Evolutionary conservation across 2,797 vertebrate genomes (phyloP).

Genomic region (Lutjanus campechanus): DNA sequence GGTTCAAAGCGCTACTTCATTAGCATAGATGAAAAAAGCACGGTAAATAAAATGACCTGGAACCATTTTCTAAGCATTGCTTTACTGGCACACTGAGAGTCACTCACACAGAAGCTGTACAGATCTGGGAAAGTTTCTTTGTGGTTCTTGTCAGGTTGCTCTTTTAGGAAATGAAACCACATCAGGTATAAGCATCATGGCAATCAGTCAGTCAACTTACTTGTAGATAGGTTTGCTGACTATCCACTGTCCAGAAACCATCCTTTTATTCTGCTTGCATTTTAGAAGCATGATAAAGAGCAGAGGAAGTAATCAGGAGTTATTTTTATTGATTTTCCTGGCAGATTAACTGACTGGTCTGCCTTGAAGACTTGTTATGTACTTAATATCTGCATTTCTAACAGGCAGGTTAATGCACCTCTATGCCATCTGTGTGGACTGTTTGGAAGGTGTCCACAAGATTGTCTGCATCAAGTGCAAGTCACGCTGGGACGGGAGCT

Average conservation of each 20-base stretch:
- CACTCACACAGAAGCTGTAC: background rate
- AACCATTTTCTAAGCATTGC: background rate
- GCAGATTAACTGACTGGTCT: background rate
- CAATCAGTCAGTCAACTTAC: background rate
- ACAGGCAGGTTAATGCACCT: slow-evolving; percentile 99
- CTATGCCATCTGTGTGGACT: slow-evolving; percentile 98
- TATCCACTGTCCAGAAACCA: background rate
- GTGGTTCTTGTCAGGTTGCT: background rate
- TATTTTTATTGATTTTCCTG: background rate
- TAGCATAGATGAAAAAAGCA: background rate
- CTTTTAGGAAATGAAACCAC: slow-evolving; percentile 14
- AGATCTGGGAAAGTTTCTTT: background rate
- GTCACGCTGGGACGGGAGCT: slow-evolving; percentile 99
- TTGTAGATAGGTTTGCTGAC: background rate
- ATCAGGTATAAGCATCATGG: background rate
- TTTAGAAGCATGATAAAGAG: no score
- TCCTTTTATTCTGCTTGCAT: no score
- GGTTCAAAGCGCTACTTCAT: background rate
- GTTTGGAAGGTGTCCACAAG: slow-evolving; percentile 99
- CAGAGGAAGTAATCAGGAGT: background rate
- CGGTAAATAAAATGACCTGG: background rate
- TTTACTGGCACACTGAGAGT: background rate
- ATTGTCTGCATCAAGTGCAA: slow-evolving; percentile 99
- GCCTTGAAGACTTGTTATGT: background rate
- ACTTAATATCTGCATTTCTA: background rate